phyloP scores from a whole-genome alignment of 2,888 invertebrate genomes.

The Galeruca laticollis region DNA sequence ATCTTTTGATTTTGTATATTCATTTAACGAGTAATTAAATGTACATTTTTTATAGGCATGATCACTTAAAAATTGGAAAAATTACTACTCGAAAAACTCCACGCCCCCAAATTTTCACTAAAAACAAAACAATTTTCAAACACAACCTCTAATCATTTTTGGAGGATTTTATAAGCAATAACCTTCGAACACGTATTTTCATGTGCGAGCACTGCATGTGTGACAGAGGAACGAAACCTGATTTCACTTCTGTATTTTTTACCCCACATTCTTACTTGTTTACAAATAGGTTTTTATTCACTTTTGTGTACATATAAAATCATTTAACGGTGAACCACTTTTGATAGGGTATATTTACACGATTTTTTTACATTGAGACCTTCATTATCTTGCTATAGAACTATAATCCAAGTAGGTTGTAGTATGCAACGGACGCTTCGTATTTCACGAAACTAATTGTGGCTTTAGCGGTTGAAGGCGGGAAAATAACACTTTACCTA shows the following conservation, averaged over 20 bases:
- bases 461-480: slow-evolving; percentile 67
- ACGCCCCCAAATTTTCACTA: slow-evolving; percentile 51
- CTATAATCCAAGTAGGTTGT: slow-evolving; percentile 30
- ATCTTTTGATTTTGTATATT: too few relatives aligned
- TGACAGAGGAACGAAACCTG: slow-evolving; percentile 37
- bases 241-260: slow-evolving; percentile 37
- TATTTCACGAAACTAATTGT: slow-evolving; percentile 59
- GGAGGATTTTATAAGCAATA: slow-evolving; percentile 35
- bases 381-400: slow-evolving; percentile 53
- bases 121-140: slow-evolving; percentile 36
- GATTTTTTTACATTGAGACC: slow-evolving; percentile 48
- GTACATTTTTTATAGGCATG: neutral
- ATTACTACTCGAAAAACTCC: slow-evolving; percentile 40
- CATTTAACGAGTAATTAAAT: neutral
- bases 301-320: slow-evolving; percentile 7
- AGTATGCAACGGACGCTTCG: slow-evolving; percentile 61
- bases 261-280: slow-evolving; percentile 34
- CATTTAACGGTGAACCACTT: slow-evolving; percentile 38
- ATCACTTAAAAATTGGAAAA: neutral
- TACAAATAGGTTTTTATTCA: slow-evolving; percentile 23
- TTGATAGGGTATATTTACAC: slow-evolving; percentile 37
- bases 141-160: slow-evolving; percentile 25
- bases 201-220: slow-evolving; percentile 29
- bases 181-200: slow-evolving; percentile 29
- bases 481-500: slow-evolving; percentile 65